These are phyloP conservation scores for Osmoderma eremita DNA, from an alignment of 2,888 invertebrate species.

Conservation along the genomic window DNA sequence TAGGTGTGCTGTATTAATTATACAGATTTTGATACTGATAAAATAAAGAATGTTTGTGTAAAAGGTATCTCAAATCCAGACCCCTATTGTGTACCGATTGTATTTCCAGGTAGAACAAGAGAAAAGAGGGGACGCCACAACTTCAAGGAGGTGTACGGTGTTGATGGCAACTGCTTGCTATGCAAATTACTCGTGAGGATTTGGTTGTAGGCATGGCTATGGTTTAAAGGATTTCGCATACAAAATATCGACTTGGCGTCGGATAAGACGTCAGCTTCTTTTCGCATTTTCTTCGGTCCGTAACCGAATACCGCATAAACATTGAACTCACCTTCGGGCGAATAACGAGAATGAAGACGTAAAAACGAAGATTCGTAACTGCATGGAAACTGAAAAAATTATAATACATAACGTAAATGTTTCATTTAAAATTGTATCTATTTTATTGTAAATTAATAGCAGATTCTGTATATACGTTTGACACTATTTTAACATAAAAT, in stretches of 20 bases:
- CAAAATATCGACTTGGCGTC: constrained; percentile 29
- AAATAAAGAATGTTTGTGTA: no score
- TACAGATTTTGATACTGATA: no score
- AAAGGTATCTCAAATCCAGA: no score
- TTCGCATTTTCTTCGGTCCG: not conserved
- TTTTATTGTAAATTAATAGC: no score
- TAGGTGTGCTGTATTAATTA: no score
- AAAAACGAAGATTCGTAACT: no score
- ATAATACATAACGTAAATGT: no score
- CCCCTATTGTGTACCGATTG: not conserved
- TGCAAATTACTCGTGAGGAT: constrained; percentile 47
- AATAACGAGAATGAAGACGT: not conserved
- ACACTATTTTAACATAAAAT: no score
- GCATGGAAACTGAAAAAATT: no score
- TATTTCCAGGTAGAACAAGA: constrained; percentile 22
- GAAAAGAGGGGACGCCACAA: not conserved
- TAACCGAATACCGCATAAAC: not conserved
- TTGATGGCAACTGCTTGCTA: constrained; percentile 43
- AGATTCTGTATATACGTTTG: no score
- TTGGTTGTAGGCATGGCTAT: constrained; percentile 38
- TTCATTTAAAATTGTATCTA: no score
- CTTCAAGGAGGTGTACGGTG: constrained; percentile 8
- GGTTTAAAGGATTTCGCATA: constrained; percentile 25
- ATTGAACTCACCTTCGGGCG: not conserved
- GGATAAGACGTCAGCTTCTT: constrained; percentile 17